Evolutionary conservation across 2,797 vertebrate genomes (phyloP).

Genomic region (Helicolenus hilgendorfi): DNA sequence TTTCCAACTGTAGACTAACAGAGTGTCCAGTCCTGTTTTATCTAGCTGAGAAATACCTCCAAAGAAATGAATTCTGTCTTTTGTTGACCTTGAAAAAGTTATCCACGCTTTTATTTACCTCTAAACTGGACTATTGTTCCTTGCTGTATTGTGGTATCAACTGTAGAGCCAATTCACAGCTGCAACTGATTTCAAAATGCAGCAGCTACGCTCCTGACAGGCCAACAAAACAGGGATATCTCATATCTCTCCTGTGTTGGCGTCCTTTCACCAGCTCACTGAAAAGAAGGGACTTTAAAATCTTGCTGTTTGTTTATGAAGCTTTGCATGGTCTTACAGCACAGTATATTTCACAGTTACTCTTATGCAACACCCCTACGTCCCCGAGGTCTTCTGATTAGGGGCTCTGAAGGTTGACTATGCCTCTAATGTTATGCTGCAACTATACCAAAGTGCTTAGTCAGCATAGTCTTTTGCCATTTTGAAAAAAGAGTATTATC

Average conservation of each 20-base stretch:
- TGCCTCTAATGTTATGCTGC: background rate
- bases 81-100: constrained; percentile 42
- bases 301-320: constrained; percentile 34
- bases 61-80: constrained; percentile 18
- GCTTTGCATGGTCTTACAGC: constrained; percentile 23
- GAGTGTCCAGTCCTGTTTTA: constrained; percentile 33
- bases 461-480: background rate
- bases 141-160: constrained; percentile 26
- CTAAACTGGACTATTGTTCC: constrained; percentile 42
- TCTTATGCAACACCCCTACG: background rate
- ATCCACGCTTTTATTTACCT: constrained; percentile 17
- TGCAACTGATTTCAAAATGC: constrained; percentile 54
- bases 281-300: constrained; percentile 29
- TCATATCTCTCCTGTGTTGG: constrained; percentile 43
- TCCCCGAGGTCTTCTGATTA: background rate
- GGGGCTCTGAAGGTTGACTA: background rate
- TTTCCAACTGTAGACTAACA: constrained; percentile 12
- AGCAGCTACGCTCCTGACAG: constrained; percentile 42
- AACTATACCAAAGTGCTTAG: background rate
- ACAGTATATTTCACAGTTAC: constrained; percentile 16
- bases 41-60: constrained; percentile 22
- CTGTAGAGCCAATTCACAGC: constrained; percentile 35
- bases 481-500: background rate
- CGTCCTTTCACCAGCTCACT: constrained; percentile 35
- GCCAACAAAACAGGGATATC: constrained; percentile 37